Conservation (phyloP, 2,797 vertebrate species). For the Phalloptychus januarius region DNA sequence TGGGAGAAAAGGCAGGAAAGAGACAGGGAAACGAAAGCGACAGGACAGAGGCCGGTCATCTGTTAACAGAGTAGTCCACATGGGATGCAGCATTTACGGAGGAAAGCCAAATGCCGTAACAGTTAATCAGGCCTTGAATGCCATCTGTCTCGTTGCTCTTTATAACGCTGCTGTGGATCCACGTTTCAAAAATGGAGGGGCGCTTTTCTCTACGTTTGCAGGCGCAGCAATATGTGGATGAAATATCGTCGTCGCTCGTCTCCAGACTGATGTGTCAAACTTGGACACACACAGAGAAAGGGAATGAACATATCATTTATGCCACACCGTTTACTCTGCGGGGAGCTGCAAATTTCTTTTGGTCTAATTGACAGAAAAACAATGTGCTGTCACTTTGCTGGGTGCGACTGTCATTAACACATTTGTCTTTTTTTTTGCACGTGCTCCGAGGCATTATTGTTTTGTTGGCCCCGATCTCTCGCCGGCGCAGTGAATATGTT, state of each 20-base stretch:
- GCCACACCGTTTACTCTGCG: slow-evolving; percentile 62
- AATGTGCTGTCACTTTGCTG: slow-evolving; percentile 64
- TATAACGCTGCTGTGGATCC: slow-evolving; percentile 28
- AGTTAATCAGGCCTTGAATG: slow-evolving; percentile 76
- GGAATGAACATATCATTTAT: slow-evolving; percentile 64
- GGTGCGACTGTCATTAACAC: slow-evolving; percentile 67
- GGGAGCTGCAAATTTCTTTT: slow-evolving; percentile 75
- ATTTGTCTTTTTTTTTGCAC: slow-evolving; percentile 70
- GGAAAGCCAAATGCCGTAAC: slow-evolving; percentile 75
- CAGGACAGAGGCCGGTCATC: slow-evolving; percentile 41
- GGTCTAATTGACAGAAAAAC: slow-evolving; percentile 77
- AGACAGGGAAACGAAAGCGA: slow-evolving; percentile 27
- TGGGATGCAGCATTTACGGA: slow-evolving; percentile 73
- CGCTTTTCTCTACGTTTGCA: slow-evolving; percentile 21
- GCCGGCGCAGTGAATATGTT: slow-evolving; percentile 67
- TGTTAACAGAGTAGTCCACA: slow-evolving; percentile 69
- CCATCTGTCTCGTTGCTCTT: slow-evolving; percentile 68
- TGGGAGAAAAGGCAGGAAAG: slow-evolving; percentile 4
- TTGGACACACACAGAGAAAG: slow-evolving; percentile 57
- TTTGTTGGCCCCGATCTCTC: slow-evolving; percentile 66
- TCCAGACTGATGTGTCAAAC: slow-evolving; percentile 56
- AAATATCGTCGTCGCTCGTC: slow-evolving; percentile 22
- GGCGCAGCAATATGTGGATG: slow-evolving; percentile 9
- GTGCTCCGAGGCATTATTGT: slow-evolving; percentile 69
- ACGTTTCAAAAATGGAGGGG: slow-evolving; percentile 18